Evolutionary conservation across 2,888 invertebrate genomes (phyloP), one percentile per base, ranked within the genome.

Genomic region (Ectemnius lituratus): DNA sequence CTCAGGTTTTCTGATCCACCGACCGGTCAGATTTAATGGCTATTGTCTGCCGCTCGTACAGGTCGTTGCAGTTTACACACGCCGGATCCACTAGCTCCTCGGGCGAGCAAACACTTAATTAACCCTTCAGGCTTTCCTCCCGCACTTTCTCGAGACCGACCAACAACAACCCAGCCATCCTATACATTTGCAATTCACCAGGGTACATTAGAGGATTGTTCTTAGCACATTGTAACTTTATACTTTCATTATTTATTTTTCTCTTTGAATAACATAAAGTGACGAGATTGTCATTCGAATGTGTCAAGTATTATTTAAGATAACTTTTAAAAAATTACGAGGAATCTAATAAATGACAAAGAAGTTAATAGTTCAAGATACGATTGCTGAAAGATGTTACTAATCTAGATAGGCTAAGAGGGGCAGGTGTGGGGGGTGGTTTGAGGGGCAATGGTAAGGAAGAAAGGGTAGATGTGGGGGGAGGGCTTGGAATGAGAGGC

Each of bases 31-130:
- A 70, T 73, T 79, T 79, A 75, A 71, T 66, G 68, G 60, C 52
- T 67, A 57, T 64, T 76, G 62, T 60, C 46, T 49, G 68, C 66
- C 74, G 63, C 47, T 65, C 57, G 45, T 67, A 59, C 5, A 37
- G 37, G 65, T 52, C 56, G 60, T 52, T 61, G 72, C 64, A 78
- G 77, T 66, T 76, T 79, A 68, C 76, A 74, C 75, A 78, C 73
- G 58, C 11, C 70, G 73, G 72, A 81, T 80, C 75, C 82, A 74
- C 80, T 79, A 70, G 83, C 82, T 81, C 76, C 82, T 83, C 81
- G 79, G 76, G 77, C 79, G 79, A 81, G 83, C 86, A 85, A 86
- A 86, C 85, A 84, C 85, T 87, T 87, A 87, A 88, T 88, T 87
- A 88, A 85, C 84, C 82, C 87, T 83, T 86, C 86, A 81, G 84